A percentile compares a stretch with the other conserved stretches of the same genome.
Evolutionary conservation across 1,140 invertebrate species (phyloP).

Genomic region (Drosophila navojoa): DNA sequence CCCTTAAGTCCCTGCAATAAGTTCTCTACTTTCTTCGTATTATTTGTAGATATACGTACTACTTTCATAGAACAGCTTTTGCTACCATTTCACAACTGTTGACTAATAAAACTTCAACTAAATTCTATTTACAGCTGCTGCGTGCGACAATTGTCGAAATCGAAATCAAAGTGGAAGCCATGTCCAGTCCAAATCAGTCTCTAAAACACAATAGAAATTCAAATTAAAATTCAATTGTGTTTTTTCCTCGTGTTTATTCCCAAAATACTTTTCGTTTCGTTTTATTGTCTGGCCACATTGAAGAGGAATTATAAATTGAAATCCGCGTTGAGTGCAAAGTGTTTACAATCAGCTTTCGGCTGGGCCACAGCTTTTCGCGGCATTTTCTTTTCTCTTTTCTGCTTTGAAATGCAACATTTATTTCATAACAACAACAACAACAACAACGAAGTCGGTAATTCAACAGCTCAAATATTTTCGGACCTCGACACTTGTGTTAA

Average conservation of each 20-base stretch:
- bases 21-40: background rate
- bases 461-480: slow-evolving; percentile 25
- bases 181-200: slow-evolving; percentile 1
- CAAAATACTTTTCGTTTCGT: slow-evolving; percentile 2
- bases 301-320: slow-evolving; percentile 54
- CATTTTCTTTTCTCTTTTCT: slow-evolving; percentile 38
- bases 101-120: background rate
- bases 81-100: no score
- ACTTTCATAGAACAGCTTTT: no score
- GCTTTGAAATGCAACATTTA: slow-evolving; percentile 50
- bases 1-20: slow-evolving; percentile 3
- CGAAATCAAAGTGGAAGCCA: background rate
- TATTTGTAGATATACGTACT: background rate
- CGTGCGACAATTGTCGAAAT: background rate
- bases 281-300: slow-evolving; percentile 15
- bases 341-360: slow-evolving; percentile 27
- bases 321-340: slow-evolving; percentile 39
- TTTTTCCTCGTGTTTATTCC: slow-evolving; percentile 3
- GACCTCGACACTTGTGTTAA: slow-evolving; percentile 33
- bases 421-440: slow-evolving; percentile 37
- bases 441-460: slow-evolving; percentile 17
- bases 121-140: slow-evolving; percentile 34
- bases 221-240: slow-evolving; percentile 11
- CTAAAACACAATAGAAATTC: slow-evolving; percentile 9
- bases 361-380: slow-evolving; percentile 49